phyloP scores from a whole-genome alignment of 2,888 invertebrate genomes.

The Drosophila prolongata region DNA sequence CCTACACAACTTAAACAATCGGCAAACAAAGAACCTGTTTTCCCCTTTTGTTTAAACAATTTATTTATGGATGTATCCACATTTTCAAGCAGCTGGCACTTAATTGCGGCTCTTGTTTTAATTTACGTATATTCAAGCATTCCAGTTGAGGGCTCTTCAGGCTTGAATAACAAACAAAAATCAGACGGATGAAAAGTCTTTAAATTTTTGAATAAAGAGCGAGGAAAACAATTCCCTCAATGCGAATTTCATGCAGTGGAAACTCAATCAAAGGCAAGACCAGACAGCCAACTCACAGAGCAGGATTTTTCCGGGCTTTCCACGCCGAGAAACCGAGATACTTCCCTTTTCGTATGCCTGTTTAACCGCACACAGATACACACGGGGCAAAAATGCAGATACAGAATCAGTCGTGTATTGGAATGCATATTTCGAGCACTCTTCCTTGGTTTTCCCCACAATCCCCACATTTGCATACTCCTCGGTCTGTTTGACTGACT shows the following conservation, averaged over 20 bases:
- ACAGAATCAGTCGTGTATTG: slow-evolving; percentile 16
- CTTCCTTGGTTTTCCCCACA: slow-evolving; percentile 21
- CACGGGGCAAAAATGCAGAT: slow-evolving; percentile 13
- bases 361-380: slow-evolving; percentile 38
- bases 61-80: slow-evolving; percentile 24
- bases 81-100: slow-evolving; percentile 9
- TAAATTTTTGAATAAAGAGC: slow-evolving; percentile 32
- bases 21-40: slow-evolving; percentile 5
- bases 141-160: slow-evolving; percentile 26
- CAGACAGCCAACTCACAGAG: slow-evolving; percentile 10
- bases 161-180: slow-evolving; percentile 16
- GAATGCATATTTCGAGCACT: slow-evolving; percentile 18
- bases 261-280: slow-evolving; percentile 36
- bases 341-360: slow-evolving; percentile 25
- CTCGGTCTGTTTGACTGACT: slow-evolving; percentile 3
- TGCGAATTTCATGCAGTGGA: slow-evolving; percentile 64
- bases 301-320: slow-evolving; percentile 21
- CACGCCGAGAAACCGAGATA: slow-evolving; percentile 6
- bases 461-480: not conserved
- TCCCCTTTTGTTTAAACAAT: slow-evolving; percentile 3
- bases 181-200: slow-evolving; percentile 2
- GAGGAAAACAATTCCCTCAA: slow-evolving; percentile 63
- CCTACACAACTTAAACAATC: slow-evolving; percentile 6
- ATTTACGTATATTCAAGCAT: slow-evolving; percentile 22
- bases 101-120: slow-evolving; percentile 29